phyloP scores from a whole-genome alignment of 2,113 vertebrate species.

The Myocastor coypus region DNA sequence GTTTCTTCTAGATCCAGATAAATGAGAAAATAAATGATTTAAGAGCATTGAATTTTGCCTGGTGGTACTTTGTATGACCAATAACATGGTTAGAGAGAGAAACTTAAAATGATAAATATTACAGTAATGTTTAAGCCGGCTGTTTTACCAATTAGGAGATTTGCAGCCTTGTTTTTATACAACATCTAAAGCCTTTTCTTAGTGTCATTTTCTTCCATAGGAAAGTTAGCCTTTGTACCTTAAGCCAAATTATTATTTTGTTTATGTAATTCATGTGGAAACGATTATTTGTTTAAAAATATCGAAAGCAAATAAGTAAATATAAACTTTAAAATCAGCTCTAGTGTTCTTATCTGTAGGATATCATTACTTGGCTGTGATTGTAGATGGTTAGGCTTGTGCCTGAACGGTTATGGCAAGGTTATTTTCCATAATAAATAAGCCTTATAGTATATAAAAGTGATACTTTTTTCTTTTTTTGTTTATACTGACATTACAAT shows the following conservation, averaged over 20 bases:
- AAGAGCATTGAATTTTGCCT: constrained; percentile 66
- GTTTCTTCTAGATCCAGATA: constrained; percentile 63
- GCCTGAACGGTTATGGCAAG: background rate
- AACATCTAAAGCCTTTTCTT: background rate
- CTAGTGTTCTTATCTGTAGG: background rate
- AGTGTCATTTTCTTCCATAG: background rate
- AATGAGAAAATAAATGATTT: constrained; percentile 76
- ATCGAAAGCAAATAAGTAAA: constrained; percentile 38
- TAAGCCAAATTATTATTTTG: constrained; percentile 3
- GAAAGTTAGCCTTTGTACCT: constrained; percentile 28
- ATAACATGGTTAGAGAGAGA: constrained; percentile 23
- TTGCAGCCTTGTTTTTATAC: background rate
- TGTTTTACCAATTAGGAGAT: background rate
- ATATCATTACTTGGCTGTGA: background rate
- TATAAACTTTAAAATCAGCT: background rate
- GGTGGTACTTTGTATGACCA: constrained; percentile 45
- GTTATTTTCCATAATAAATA: constrained; percentile 25
- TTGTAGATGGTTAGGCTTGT: background rate
- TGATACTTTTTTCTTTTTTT: background rate
- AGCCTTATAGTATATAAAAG: background rate
- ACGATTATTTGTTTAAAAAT: constrained; percentile 33
- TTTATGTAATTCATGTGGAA: constrained; percentile 49
- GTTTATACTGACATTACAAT: constrained; percentile 7
- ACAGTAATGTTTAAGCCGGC: background rate
- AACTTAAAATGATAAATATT: constrained; percentile 41